phyloP scores from a whole-genome alignment of 1,140 invertebrate species.

The Danaus plexippus region DNA sequence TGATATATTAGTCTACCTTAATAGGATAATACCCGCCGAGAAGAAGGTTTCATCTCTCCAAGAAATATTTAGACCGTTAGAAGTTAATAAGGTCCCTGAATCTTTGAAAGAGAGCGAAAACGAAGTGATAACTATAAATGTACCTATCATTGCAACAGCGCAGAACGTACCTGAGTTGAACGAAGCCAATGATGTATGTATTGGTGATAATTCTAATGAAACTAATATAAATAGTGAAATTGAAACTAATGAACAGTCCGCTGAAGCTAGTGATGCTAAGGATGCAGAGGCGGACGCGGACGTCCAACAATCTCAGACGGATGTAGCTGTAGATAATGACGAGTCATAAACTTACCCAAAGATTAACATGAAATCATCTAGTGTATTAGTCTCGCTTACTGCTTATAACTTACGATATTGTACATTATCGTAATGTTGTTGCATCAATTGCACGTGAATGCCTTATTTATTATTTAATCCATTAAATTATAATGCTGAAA shows the following conservation, averaged over 20 bases:
- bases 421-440: slow-evolving; percentile 50
- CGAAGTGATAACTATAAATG: slow-evolving; percentile 57
- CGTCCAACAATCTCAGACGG: neutral
- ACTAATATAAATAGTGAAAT: slow-evolving; percentile 15
- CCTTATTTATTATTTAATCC: slow-evolving; percentile 67
- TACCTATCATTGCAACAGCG: slow-evolving; percentile 38
- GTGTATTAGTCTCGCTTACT: slow-evolving; percentile 59
- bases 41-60: slow-evolving; percentile 63
- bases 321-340: slow-evolving; percentile 6
- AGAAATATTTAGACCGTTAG: slow-evolving; percentile 62
- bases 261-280: slow-evolving; percentile 33
- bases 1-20: slow-evolving; percentile 66
- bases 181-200: slow-evolving; percentile 26
- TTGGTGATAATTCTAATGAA: slow-evolving; percentile 19
- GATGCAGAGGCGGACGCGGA: slow-evolving; percentile 27
- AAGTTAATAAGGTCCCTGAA: slow-evolving; percentile 62
- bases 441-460: slow-evolving; percentile 63
- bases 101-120: slow-evolving; percentile 57
- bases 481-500: slow-evolving; percentile 59
- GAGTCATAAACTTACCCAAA: slow-evolving; percentile 37
- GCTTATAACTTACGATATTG: slow-evolving; percentile 52
- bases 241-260: slow-evolving; percentile 26
- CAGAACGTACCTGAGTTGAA: slow-evolving; percentile 41
- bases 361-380: slow-evolving; percentile 53
- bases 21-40: slow-evolving; percentile 63